phyloP scores from a whole-genome alignment of 2,888 invertebrate genomes.

The Drosophila flavopinicola region DNA sequence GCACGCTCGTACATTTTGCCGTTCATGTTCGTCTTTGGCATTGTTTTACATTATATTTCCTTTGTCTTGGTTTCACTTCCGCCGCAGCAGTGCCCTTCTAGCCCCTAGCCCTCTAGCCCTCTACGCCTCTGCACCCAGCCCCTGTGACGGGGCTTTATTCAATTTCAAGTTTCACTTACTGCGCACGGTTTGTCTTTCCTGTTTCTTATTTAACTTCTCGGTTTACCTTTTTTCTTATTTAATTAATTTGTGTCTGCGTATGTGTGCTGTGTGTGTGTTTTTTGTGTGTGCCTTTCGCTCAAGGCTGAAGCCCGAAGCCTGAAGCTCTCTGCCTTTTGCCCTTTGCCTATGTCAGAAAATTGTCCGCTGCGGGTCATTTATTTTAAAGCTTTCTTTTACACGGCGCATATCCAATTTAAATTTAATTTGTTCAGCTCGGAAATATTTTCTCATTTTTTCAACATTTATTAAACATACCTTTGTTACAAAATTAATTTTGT shows the following conservation, averaged over 20 bases:
- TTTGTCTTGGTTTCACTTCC: conserved; percentile 52
- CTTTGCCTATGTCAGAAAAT: conserved; percentile 51
- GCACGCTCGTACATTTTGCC: conserved; percentile 26
- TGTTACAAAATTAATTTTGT: background rate
- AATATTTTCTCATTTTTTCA: background rate
- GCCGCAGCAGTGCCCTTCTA: conserved; percentile 15
- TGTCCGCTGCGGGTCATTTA: conserved; percentile 67
- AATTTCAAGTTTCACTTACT: conserved; percentile 78
- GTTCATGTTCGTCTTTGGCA: conserved; percentile 53
- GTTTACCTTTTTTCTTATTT: conserved; percentile 80
- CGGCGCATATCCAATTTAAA: conserved; percentile 23
- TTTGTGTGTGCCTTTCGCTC: conserved; percentile 9
- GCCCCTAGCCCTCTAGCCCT: background rate
- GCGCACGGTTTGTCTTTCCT: conserved; percentile 73
- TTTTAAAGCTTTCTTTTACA: conserved; percentile 46
- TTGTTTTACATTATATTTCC: conserved; percentile 63
- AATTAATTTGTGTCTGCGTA: conserved; percentile 72
- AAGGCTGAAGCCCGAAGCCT: conserved; percentile 50
- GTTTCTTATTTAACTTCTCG: conserved; percentile 78
- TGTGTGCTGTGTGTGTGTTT: conserved; percentile 16
- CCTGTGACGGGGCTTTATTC: conserved; percentile 65
- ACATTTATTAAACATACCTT: background rate
- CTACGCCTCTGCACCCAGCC: background rate
- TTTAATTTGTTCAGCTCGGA: conserved; percentile 4
- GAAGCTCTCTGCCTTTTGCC: conserved; percentile 51